Evolutionary conservation across 1,140 invertebrate species (phyloP).

Genomic region (Thrips palmi): DNA sequence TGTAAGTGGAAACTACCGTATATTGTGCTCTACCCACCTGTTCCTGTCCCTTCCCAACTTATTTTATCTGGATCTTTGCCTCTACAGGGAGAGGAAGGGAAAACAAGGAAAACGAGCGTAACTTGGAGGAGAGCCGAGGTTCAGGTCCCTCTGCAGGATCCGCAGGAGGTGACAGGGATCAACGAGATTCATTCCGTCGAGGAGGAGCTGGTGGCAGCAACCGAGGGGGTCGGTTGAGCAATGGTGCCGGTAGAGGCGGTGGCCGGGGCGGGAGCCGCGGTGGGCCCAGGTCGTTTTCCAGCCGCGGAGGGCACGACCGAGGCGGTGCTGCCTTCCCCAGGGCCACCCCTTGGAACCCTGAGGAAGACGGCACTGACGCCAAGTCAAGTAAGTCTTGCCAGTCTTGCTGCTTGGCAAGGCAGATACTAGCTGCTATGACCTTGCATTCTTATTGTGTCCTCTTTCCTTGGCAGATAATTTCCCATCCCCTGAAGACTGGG

Average conservation of each 20-base stretch:
- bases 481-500: conserved; percentile 66
- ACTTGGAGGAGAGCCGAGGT: conserved; percentile 27
- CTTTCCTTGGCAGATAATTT: conserved; percentile 17
- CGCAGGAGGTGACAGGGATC: conserved; percentile 26
- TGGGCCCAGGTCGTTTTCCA: conserved; percentile 29
- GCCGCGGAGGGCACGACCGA: conserved; percentile 18
- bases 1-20: conserved; percentile 20
- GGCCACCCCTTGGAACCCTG: conserved; percentile 34
- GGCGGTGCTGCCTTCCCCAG: conserved; percentile 18
- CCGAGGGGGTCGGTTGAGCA: conserved; percentile 26
- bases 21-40: conserved; percentile 1
- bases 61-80: conserved; percentile 8
- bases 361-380: conserved; percentile 10
- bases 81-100: conserved; percentile 32
- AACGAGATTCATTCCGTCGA: conserved; percentile 23
- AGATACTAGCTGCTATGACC: not conserved
- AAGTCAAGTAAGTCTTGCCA: not conserved
- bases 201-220: conserved; percentile 30
- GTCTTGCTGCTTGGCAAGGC: not conserved
- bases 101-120: conserved; percentile 39
- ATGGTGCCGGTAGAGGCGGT: conserved; percentile 24
- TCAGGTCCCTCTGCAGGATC: too few relatives aligned
- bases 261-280: conserved; percentile 33
- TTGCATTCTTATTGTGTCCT: conserved; percentile 4
- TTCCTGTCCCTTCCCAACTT: too few relatives aligned